phyloP scores from a whole-genome alignment of 2,888 invertebrate species.

The Pterostichus madidus region DNA sequence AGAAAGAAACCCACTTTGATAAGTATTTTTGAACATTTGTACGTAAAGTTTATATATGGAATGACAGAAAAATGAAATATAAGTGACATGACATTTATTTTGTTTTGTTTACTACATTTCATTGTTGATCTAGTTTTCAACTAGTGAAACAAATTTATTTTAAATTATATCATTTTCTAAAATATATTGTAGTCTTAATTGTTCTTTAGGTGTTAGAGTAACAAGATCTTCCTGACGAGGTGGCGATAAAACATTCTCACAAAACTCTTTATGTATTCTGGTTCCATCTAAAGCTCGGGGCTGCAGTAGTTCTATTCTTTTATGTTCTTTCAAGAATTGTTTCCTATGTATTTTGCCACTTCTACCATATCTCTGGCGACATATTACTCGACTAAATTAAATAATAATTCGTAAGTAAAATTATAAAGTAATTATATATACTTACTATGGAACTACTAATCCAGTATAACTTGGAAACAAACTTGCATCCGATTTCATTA shows the following conservation, averaged over 20 bases:
- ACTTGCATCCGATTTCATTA: constrained; percentile 81
- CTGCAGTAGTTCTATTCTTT: constrained; percentile 82
- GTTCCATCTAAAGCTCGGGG: constrained; percentile 83
- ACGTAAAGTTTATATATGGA: constrained; percentile 21
- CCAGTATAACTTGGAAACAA: constrained; percentile 82
- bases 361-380: constrained; percentile 81
- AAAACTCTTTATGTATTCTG: constrained; percentile 83
- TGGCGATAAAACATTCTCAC: constrained; percentile 78
- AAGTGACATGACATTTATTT: constrained; percentile 20
- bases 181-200: constrained; percentile 73
- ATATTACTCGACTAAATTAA: constrained; percentile 81
- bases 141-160: neutral
- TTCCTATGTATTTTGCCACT: constrained; percentile 78
- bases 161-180: constrained; percentile 68
- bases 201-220: constrained; percentile 72
- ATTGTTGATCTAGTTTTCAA: neutral
- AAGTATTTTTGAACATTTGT: constrained; percentile 84
- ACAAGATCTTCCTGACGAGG: constrained; percentile 72
- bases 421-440: constrained; percentile 69
- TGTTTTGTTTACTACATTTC: constrained; percentile 40
- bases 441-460: constrained; percentile 83
- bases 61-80: constrained; percentile 47
- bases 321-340: constrained; percentile 82
- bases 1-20: constrained; percentile 84
- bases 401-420: constrained; percentile 19